Evolutionary conservation across 2,888 invertebrate species (phyloP), one percentile per base, ranked within the genome.

Genomic region (Eupithecia tripunctaria): DNA sequence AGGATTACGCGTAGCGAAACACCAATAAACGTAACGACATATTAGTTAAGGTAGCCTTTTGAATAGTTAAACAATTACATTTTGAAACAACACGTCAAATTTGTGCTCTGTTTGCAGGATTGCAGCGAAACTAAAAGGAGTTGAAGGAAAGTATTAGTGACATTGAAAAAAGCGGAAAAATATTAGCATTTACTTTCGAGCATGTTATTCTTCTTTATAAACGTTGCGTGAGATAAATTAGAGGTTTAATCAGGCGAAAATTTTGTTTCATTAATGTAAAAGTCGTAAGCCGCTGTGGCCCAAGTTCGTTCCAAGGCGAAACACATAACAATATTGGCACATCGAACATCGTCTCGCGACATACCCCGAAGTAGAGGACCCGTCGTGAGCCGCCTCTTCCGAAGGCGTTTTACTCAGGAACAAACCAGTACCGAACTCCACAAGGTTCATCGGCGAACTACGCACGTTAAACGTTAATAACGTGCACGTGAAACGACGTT

Each of bases 401-500:
- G 97, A 97, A 89, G 98, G 98, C 87, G 98, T 98, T 95, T 98
- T 98, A 96, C 97, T 97, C 93, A 96, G 95, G 96, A 98, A 98
- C 92, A 98, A 96, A 94, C 98, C 98, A 88, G 98, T 97, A 93
- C 98, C 98, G 95, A 99, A 97, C 96, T 98, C 98, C 94, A 98
- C 98, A 96, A 99, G 96, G 96, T 98, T 98, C 95, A 98, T 98
- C 89, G 98, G 98, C 88, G 98, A 98, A 95, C 98, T 98, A 86
- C 60, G 72, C 64, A 74, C 74, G 68, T 64, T 36, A 29, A 56
- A 63, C 71, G 70, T 59, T 12, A 21, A 47, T 59, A 12, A 68
- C 70, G 60, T 73, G 2, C 12, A 67, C 36, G 65, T 27, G 36
- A 64, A 32, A 36, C 63, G 29, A 65, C 76, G 73, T 60, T 67